Evolutionary conservation across 2,113 vertebrate genomes (phyloP).

Genomic region (Sebastes fasciatus): DNA sequence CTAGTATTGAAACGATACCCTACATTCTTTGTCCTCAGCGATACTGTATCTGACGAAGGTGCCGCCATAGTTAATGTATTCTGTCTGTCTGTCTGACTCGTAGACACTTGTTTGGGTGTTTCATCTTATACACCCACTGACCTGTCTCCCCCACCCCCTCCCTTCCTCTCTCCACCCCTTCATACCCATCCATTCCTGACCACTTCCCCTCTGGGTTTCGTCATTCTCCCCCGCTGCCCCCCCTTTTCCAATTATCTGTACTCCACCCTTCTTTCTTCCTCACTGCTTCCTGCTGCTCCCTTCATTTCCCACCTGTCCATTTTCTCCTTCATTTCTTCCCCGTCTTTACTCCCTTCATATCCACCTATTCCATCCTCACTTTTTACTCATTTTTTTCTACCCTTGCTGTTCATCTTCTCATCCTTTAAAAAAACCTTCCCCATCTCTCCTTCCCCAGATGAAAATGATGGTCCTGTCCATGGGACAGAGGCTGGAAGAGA

Average conservation of each 20-base stretch:
- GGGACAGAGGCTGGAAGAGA: conserved; percentile 77
- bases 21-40: conserved; percentile 32
- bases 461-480: conserved; percentile 81
- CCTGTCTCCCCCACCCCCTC: conserved; percentile 38
- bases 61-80: conserved; percentile 61
- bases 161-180: not conserved
- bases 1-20: not conserved
- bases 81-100: conserved; percentile 60
- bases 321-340: conserved; percentile 28
- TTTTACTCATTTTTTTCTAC: not conserved
- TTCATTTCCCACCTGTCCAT: conserved; percentile 70
- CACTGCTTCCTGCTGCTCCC: conserved; percentile 51
- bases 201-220: conserved; percentile 46
- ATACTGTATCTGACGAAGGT: conserved; percentile 20
- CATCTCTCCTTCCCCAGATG: conserved; percentile 71
- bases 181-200: conserved; percentile 48
- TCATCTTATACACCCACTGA: conserved; percentile 60
- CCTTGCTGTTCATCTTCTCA: not conserved
- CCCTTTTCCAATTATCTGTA: conserved; percentile 58
- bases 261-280: conserved; percentile 50
- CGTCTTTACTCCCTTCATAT: conserved; percentile 1
- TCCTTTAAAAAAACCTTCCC: not conserved
- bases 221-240: conserved; percentile 24
- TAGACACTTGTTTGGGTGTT: conserved; percentile 69
- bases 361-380: not conserved